Percentiles rank a stretch among this genome's conserved stretches.
These are phyloP conservation scores for Theocolax elegans DNA, from an alignment of 1,140 invertebrate genomes.

Conservation along the genomic window DNA sequence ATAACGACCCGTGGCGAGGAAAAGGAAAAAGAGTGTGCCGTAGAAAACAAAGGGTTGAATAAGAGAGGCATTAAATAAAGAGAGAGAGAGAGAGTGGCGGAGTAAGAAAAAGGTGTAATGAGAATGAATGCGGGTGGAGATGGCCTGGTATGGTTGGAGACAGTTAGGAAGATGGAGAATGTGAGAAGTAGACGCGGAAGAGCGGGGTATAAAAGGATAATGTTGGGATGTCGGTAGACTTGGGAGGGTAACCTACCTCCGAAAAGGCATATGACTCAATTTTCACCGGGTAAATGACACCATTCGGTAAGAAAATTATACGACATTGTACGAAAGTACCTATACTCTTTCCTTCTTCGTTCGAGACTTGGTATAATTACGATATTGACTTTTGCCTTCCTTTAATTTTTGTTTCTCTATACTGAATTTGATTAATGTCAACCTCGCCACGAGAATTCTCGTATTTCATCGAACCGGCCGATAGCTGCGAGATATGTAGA, in stretches of 20 bases:
- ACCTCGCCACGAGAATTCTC: neutral
- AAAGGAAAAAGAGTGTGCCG: neutral
- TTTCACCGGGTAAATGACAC: neutral
- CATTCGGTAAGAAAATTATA: neutral
- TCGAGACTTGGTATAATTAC: neutral
- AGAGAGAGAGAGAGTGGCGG: conserved; percentile 8
- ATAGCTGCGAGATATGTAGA: conserved; percentile 12
- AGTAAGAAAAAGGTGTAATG: conserved; percentile 17
- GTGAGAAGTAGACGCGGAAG: conserved; percentile 6
- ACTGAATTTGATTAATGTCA: neutral
- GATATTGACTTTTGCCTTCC: neutral
- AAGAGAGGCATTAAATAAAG: conserved; percentile 5
- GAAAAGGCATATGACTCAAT: conserved; percentile 4
- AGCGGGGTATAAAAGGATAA: conserved; percentile 3
- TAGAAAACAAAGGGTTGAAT: neutral
- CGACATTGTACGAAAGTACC: neutral
- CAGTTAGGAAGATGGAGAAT: conserved; percentile 19
- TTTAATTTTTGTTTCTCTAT: neutral
- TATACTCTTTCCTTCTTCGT: no score
- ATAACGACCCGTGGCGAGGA: neutral
- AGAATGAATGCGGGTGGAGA: conserved; percentile 13
- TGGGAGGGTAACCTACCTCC: no score
- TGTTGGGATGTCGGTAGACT: neutral
- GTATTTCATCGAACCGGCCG: neutral
- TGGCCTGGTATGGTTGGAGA: neutral